Base-by-base conservation (phyloP, 2,797 vertebrate species). In the Prunella strophiata region DNA sequence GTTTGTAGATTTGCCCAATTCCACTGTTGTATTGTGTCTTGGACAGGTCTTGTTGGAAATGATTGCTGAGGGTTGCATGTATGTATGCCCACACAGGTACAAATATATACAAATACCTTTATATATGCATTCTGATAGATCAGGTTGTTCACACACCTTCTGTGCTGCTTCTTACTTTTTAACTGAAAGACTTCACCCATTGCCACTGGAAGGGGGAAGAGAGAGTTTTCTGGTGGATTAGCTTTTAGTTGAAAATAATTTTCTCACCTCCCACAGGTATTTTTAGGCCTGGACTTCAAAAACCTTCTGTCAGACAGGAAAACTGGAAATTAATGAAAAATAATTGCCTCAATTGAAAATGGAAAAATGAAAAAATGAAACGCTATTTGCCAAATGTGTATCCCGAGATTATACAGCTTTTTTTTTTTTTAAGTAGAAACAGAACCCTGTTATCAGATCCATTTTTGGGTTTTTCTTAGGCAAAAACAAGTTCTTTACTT, bases 271-370 rank as follows among this genome's bases (percentile, higher is more conserved):
- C 26, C 40, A 66, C 19, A 67, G 30, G 15, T 83, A 27, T 77
- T 89, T 94, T 83, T 80, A 91, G n/a, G 15, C 18, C 38, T 74
- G 36, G 15, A 58, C 43, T 72, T 89, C 36, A 88, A 95, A 95
- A 91, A 18, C 26, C 58, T 94, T 89, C 48, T 55, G 47, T 68
- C 62, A 81, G 75, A 66, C 20, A 30, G 40, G 78, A 94, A 84
- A 61, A 67, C 42, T 89, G 50, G 19, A 91, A 88, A 91, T 62
- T 57, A 80, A 66, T 58, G 40, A 67, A 88, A 93, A 85, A 75
- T 51, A 88, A 85, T 83, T 83, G 54, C 30, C 51, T 82, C 20
- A 23, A 67, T 75, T 84, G 30, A 85, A 96, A 91, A 91, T 10
- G 22, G 23, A 78, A 85, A 85, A 80, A 80, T 26, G 7, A 72